Conservation (phyloP, 2,113 vertebrate species). For the Sminthopsis crassicaudata region DNA sequence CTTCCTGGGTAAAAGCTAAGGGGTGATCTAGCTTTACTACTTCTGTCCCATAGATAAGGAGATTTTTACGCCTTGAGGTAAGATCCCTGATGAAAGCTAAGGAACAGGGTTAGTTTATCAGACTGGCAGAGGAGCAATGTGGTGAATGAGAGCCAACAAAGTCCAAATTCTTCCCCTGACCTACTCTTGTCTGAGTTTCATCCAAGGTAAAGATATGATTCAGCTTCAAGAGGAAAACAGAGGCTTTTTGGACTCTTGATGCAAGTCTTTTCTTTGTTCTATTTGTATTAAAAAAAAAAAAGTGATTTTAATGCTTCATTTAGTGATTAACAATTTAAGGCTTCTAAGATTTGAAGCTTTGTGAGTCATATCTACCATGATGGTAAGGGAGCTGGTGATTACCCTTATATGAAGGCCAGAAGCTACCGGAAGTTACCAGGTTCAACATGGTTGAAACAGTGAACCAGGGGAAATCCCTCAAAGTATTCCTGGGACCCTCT, state of each 20-base stretch:
- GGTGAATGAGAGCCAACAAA: background rate
- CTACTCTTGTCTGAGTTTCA: background rate
- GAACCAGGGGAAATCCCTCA: background rate
- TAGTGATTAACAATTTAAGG: background rate
- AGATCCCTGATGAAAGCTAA: background rate
- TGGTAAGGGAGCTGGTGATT: background rate
- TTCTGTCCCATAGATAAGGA: background rate
- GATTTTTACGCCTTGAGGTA: background rate
- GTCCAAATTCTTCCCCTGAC: background rate
- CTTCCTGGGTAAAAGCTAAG: background rate
- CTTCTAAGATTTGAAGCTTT: background rate
- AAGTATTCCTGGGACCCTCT: background rate
- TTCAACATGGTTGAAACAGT: background rate
- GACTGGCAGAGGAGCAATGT: background rate
- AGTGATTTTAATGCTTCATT: background rate
- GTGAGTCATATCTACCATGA: background rate
- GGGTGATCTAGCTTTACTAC: background rate
- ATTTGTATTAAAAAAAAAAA: background rate
- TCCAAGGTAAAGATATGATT: background rate
- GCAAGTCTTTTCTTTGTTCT: background rate
- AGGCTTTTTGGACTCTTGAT: background rate
- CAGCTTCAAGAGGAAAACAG: background rate
- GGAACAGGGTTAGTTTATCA: background rate
- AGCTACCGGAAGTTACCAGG: background rate
- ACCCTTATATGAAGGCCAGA: background rate